Evolutionary conservation across 2,797 vertebrate species (phyloP), one percentile per base, ranked within the genome.

Genomic region (Austrolebias charrua): DNA sequence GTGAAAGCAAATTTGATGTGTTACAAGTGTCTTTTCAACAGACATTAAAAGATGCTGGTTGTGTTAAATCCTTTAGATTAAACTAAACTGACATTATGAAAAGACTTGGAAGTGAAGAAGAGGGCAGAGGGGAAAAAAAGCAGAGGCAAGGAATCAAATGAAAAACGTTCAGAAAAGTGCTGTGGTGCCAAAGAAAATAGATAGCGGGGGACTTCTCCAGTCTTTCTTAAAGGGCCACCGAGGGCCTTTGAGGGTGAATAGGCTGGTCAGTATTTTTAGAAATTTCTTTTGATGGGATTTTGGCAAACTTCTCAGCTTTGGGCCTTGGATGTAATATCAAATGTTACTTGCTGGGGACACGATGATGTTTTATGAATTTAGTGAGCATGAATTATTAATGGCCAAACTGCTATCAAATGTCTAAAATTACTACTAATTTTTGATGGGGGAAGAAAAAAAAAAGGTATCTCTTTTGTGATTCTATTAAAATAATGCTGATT

Each of bases 141-240:
- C 90, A 91, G 91, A 91, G 91, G 89, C 91, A 91, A 73, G 81
- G 86, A 93, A 94, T 88, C 93, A 94, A 95, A 96, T 94, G 94
- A 93, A 95, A 82, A 92, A 93, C 93, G 91, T 95, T 93, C 92
- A 94, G 95, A 94, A 92, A 86, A 89, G 88, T 94, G 91, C 83
- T 80, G 89, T 86, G 90, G 91, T 81, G 93, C 95, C 95, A 97
- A 96, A 92, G 89, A 93, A 96, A 96, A 95, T 91, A 95, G 84
- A 92, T 91, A 88, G 89, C 88, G 85, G 85, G 90, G 86, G 89
- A 89, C 78, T 86, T 85, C 87, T 87, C 76, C 85, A 82, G 80
- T 75, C 82, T 59, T 82, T 81, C 78, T 88, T 89, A 89, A 89
- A 89, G 79, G 83, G 73, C 82, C 75, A 84, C 77, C 79, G 85